Conservation (phyloP, 2,797 vertebrate species). For the Botia almorhae region DNA sequence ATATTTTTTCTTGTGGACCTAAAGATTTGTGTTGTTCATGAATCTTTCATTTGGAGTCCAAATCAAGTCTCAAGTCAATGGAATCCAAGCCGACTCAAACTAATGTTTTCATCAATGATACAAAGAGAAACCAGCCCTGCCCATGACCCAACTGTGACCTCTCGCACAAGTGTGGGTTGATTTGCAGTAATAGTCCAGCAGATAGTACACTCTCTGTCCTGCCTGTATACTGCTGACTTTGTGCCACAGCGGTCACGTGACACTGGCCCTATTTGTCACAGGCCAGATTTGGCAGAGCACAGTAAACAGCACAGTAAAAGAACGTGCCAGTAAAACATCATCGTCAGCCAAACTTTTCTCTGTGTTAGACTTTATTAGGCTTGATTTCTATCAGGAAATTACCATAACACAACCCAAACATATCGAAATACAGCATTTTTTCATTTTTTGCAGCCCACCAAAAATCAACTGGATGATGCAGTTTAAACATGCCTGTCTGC, state of each 20-base stretch:
- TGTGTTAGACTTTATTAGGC: background rate
- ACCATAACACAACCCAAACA: background rate
- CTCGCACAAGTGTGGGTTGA: background rate
- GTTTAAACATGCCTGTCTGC: no score
- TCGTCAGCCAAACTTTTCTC: background rate
- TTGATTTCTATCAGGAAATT: background rate
- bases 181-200: constrained; percentile 52
- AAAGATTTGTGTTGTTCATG: background rate
- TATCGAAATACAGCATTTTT: background rate
- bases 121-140: background rate
- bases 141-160: background rate
- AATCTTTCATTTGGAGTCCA: background rate
- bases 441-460: background rate
- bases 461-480: background rate
- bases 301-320: background rate
- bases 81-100: background rate
- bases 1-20: no score
- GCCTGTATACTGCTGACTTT: constrained; percentile 38
- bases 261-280: constrained; percentile 18
- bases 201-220: constrained; percentile 65
- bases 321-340: background rate
- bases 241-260: constrained; percentile 40
- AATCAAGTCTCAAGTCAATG: no score
- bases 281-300: constrained; percentile 23
- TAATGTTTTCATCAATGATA: background rate